Evolutionary conservation across 1,140 invertebrate species (phyloP), one percentile per base, ranked within the genome.

Genomic region (Neodiprion virginianus): DNA sequence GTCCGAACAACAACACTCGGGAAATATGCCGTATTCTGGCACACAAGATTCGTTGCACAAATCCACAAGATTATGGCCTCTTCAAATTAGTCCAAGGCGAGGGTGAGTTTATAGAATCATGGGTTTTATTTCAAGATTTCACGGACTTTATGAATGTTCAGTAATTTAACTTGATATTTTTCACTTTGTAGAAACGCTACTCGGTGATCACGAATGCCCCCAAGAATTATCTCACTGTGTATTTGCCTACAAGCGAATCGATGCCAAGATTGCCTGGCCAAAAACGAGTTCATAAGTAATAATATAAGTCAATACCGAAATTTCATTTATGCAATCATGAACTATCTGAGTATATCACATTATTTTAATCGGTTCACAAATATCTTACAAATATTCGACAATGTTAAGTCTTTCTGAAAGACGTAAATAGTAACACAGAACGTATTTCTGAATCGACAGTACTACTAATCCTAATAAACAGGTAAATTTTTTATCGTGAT

Each of bases 241-340:
- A 82, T 93, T 99, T 83, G 97, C 96, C 1, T 99, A 96, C 89
- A 98, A 98, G 89, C 90, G 97, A 68, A 96, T 96, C 81, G 97
- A 98, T 84, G 97, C 97, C 14, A 98, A 98, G 90, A 98, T 99
- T 79, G 97, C 97, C 68, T 99, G 97, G 97, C 97, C 97, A 7
- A 94, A 87, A 81, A 90, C 90, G 50, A 87, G 85, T 67, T 87
- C 89, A 72, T 86, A 71, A 71, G 48, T 71, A 48, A 71, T 71
- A 71, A 47, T n/a, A 71, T 71, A 66, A 9, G 9, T 40, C 48
- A 71, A 11, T 21, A 14, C 70, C 21, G 48, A 71, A 10, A 14
- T 17, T 28, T 28, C 11, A 69, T 66, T 66, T 21, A 14, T 66
- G 17, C 14, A 66, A 14, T 66, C 61, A 5, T 1, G 61, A 21